These are phyloP conservation scores for Brienomyrus longianalis DNA, from an alignment of 2,113 vertebrate species.

Conservation along the genomic window DNA sequence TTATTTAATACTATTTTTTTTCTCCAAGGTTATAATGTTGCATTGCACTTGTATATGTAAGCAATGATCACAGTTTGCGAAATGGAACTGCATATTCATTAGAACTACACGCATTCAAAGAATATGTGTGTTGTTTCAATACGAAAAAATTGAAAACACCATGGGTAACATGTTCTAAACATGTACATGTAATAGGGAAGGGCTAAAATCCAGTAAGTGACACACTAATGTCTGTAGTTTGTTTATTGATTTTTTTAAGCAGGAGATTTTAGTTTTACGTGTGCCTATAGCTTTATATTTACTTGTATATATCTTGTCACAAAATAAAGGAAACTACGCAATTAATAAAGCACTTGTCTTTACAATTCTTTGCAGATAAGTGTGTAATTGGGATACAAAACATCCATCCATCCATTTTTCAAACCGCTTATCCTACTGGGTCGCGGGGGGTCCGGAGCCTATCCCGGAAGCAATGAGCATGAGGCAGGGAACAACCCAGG, in stretches of 20 bases:
- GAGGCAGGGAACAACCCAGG: too few relatives aligned
- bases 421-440: too few relatives aligned
- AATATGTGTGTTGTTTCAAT: not conserved
- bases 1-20: not conserved
- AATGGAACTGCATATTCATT: not conserved
- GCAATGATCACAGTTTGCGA: not conserved
- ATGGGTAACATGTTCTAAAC: constrained; percentile 5
- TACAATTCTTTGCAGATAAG: not conserved
- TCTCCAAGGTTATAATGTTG: not conserved
- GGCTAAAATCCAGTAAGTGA: constrained; percentile 16
- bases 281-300: constrained; percentile 57
- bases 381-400: not conserved
- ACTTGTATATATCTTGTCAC: constrained; percentile 40
- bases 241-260: constrained; percentile 23
- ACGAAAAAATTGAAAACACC: not conserved
- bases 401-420: too few relatives aligned
- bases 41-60: not conserved
- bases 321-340: constrained; percentile 53
- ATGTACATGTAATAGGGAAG: not conserved
- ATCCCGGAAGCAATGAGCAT: too few relatives aligned
- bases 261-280: constrained; percentile 46
- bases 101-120: not conserved
- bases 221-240: not conserved
- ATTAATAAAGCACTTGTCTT: constrained; percentile 24
- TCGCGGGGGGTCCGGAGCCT: too few relatives aligned